Conservation (phyloP, 2,888 invertebrate species). For the Volucella inanis region DNA sequence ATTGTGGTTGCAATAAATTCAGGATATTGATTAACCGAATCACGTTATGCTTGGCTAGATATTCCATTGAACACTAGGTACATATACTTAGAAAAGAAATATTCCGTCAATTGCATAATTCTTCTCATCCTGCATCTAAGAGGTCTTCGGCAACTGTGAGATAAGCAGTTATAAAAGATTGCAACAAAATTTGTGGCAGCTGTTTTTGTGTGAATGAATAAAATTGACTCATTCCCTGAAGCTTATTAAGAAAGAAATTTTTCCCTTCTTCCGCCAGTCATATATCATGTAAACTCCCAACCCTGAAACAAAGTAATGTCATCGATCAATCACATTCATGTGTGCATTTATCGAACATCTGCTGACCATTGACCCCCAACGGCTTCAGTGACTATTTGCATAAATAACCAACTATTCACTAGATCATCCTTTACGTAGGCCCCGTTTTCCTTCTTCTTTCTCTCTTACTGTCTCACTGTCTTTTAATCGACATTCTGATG, state of each 20-base stretch:
- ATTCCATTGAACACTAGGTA: no score
- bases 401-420: constrained; percentile 62
- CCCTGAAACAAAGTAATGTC: constrained; percentile 66
- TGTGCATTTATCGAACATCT: constrained; percentile 19
- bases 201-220: constrained; percentile 23
- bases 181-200: background rate
- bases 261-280: constrained; percentile 44
- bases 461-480: background rate
- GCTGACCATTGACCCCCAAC: constrained; percentile 67
- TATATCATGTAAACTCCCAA: constrained; percentile 57
- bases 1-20: no score
- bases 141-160: no score
- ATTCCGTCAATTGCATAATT: no score
- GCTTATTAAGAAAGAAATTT: constrained; percentile 34
- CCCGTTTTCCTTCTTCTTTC: background rate
- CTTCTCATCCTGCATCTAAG: no score
- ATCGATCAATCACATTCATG: constrained; percentile 61
- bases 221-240: constrained; percentile 33
- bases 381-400: constrained; percentile 72
- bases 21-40: no score
- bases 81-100: no score
- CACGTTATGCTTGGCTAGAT: no score
- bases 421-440: constrained; percentile 41
- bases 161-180: no score
- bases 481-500: constrained; percentile 14